Conservation (phyloP, 2,113 vertebrate genomes). For the Serilophus lunatus region DNA sequence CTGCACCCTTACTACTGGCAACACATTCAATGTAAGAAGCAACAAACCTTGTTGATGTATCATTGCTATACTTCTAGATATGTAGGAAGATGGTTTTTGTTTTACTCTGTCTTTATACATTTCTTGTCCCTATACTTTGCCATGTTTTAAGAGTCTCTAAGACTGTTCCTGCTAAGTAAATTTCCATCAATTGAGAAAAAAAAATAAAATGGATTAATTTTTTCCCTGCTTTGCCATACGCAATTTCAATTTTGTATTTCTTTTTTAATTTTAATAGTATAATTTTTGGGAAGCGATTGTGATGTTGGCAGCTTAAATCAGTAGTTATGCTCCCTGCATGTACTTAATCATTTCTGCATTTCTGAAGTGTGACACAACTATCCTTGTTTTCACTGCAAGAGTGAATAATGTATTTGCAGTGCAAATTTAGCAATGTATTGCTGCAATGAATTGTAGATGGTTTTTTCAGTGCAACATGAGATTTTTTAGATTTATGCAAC, state of each 20-base stretch:
- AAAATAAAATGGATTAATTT: neutral
- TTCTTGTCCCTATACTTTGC: neutral
- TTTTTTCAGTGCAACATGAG: neutral
- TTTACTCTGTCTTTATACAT: neutral
- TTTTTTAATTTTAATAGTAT: neutral
- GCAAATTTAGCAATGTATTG: neutral
- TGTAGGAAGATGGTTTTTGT: neutral
- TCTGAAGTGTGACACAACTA: neutral
- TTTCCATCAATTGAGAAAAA: neutral
- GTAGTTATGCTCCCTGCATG: neutral
- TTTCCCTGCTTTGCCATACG: neutral
- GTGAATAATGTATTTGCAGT: neutral
- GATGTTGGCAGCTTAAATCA: neutral
- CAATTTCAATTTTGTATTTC: neutral
- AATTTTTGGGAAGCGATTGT: neutral
- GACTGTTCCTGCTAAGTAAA: neutral
- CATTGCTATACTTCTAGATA: neutral
- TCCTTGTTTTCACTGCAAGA: neutral
- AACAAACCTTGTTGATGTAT: neutral
- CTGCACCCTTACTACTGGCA: neutral
- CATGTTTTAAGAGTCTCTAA: neutral
- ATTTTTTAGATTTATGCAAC: neutral
- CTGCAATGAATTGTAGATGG: neutral
- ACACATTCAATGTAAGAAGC: neutral
- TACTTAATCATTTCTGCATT: neutral